Conservation (phyloP, 1,140 invertebrate genomes). For the Cotesia glomerata region DNA sequence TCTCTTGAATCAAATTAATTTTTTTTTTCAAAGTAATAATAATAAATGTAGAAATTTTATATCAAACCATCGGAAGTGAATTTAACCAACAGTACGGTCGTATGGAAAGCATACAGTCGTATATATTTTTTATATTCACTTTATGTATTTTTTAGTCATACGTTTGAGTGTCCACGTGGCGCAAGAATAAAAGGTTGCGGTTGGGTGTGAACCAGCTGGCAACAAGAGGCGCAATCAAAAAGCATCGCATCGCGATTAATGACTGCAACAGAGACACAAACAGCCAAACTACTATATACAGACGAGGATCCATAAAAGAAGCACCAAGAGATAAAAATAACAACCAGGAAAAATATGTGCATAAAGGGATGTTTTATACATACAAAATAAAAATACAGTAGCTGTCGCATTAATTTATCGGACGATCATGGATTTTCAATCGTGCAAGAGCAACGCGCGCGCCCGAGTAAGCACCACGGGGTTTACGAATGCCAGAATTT, state of each 20-base stretch:
- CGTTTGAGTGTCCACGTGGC: slow-evolving; percentile 11
- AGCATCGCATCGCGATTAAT: slow-evolving; percentile 24
- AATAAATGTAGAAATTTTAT: slow-evolving; percentile 1
- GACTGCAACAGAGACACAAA: too few relatives aligned
- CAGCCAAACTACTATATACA: not conserved
- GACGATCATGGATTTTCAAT: slow-evolving; percentile 39
- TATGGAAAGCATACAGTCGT: not conserved
- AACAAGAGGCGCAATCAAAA: slow-evolving; percentile 36
- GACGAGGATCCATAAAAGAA: slow-evolving; percentile 39
- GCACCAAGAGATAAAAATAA: slow-evolving; percentile 34
- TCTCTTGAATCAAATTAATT: too few relatives aligned
- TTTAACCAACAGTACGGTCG: slow-evolving; percentile 7
- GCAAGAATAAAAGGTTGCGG: slow-evolving; percentile 14
- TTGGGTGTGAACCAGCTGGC: slow-evolving; percentile 24
- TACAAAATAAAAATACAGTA: not conserved
- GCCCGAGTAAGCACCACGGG: slow-evolving; percentile 22
- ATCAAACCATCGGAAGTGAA: slow-evolving; percentile 12
- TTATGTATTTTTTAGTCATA: not conserved
- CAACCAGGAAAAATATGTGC: slow-evolving; percentile 32
- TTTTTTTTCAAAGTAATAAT: too few relatives aligned
- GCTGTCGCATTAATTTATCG: slow-evolving; percentile 46
- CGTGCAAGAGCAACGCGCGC: slow-evolving; percentile 2
- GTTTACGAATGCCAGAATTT: slow-evolving; percentile 57
- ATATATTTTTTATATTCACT: slow-evolving; percentile 1
- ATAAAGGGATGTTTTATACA: slow-evolving; percentile 16